Conservation (phyloP, 2,888 invertebrate genomes). For the Flexamia atlantica region DNA sequence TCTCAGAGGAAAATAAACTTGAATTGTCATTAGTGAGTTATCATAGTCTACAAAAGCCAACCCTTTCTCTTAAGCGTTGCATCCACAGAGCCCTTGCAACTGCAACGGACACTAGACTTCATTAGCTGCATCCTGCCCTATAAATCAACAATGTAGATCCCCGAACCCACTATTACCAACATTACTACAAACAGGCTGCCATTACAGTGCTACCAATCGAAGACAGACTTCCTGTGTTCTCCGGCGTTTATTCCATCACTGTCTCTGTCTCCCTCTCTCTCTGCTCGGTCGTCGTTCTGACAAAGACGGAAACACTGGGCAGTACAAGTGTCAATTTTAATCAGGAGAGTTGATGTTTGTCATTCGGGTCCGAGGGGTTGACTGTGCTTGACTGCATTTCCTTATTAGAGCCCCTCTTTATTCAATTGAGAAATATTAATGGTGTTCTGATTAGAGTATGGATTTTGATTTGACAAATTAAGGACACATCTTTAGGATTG, state of each 20-base stretch:
- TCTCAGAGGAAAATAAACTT: too few species aligned
- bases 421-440: slow-evolving; percentile 12
- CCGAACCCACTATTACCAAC: slow-evolving; percentile 47
- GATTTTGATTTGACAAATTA: background rate
- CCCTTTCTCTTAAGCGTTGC: too few species aligned
- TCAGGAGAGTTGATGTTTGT: slow-evolving; percentile 22
- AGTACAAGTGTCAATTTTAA: slow-evolving; percentile 41
- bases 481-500: too few species aligned
- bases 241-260: slow-evolving; percentile 29
- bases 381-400: slow-evolving; percentile 19
- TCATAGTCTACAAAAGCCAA: too few species aligned
- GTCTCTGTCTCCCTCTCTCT: slow-evolving; percentile 40
- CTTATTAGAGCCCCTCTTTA: slow-evolving; percentile 48
- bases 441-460: background rate
- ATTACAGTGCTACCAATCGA: background rate
- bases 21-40: too few species aligned
- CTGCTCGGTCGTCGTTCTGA: slow-evolving; percentile 12
- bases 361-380: slow-evolving; percentile 14
- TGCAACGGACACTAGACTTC: slow-evolving; percentile 35
- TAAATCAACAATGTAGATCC: slow-evolving; percentile 45
- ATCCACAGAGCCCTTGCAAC: background rate
- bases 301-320: slow-evolving; percentile 44
- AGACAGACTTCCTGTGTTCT: slow-evolving; percentile 48
- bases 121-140: slow-evolving; percentile 45
- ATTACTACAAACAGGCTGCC: slow-evolving; percentile 8